Conservation (phyloP, 1,140 invertebrate genomes). For the Harlomillsia oculata region DNA sequence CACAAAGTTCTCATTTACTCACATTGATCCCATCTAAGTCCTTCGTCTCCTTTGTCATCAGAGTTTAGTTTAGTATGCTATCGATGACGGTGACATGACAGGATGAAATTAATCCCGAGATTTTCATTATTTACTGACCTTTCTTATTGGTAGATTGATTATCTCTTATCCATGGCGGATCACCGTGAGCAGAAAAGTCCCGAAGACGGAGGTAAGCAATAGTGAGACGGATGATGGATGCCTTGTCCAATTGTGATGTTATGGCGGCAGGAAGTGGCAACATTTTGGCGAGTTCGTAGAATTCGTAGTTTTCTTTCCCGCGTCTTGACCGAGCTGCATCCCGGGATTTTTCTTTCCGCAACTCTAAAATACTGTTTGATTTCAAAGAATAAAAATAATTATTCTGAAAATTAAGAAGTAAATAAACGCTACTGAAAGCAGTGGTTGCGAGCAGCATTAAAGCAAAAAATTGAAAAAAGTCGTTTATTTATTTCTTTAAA, state of each 20-base stretch:
- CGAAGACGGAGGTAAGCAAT: conserved; percentile 93
- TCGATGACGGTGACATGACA: too few species aligned
- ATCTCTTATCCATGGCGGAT: conserved; percentile 84
- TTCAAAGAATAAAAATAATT: conserved; percentile 20
- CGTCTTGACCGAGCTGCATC: conserved; percentile 88
- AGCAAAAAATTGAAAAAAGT: too few species aligned
- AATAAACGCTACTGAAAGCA: too few species aligned
- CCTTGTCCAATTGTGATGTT: conserved; percentile 95
- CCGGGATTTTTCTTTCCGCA: conserved; percentile 91
- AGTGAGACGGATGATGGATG: conserved; percentile 94
- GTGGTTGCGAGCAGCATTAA: too few species aligned
- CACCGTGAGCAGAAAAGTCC: conserved; percentile 88
- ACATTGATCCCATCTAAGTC: too few species aligned
- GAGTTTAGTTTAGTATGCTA: too few species aligned
- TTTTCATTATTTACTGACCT: conserved; percentile 64
- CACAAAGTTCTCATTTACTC: too few species aligned
- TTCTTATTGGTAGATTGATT: conserved; percentile 68
- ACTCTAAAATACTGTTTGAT: conserved; percentile 80
- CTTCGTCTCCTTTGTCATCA: too few species aligned
- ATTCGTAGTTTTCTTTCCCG: conserved; percentile 97
- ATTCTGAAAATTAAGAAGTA: background rate
- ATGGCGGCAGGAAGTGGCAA: conserved; percentile 89
- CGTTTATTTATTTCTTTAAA: background rate
- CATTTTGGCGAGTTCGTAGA: conserved; percentile 97
- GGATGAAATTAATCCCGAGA: too few species aligned